These are phyloP conservation scores for Oncopeltus fasciatus DNA, from an alignment of 1,140 invertebrate genomes.

Conservation along the genomic window DNA sequence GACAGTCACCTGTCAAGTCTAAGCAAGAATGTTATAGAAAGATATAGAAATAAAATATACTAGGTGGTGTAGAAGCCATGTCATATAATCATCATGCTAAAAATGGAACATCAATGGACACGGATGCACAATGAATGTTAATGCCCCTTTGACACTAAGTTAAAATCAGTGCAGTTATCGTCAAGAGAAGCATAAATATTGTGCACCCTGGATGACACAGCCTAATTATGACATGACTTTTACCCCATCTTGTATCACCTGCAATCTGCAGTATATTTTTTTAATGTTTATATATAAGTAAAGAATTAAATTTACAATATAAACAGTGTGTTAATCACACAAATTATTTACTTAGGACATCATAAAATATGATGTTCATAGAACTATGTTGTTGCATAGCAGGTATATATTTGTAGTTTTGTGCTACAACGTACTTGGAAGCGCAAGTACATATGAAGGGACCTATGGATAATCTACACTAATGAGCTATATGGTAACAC, in stretches of 20 bases:
- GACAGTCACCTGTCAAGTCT: conserved; percentile 10
- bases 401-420: conserved; percentile 14
- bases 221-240: background rate
- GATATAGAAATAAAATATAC: conserved; percentile 17
- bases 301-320: conserved; percentile 12
- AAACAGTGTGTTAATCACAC: conserved; percentile 10
- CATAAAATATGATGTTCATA: conserved; percentile 14
- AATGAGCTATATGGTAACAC: conserved; percentile 19
- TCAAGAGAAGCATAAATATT: background rate
- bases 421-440: conserved; percentile 23
- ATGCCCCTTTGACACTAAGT: background rate
- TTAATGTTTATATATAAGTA: conserved; percentile 16
- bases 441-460: conserved; percentile 22
- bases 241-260: background rate
- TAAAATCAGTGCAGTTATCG: background rate
- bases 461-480: conserved; percentile 16
- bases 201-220: conserved; percentile 11
- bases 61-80: background rate
- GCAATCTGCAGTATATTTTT: background rate
- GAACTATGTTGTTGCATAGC: conserved; percentile 16
- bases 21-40: conserved; percentile 16
- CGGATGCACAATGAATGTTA: background rate
- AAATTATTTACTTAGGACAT: conserved; percentile 4
- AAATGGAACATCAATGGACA: conserved; percentile 6
- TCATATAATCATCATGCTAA: conserved; percentile 4